Evolutionary conservation across 2,113 vertebrate species (phyloP), one percentile per base, ranked within the genome.

Genomic region (Pseudorectes ferrugineus): DNA sequence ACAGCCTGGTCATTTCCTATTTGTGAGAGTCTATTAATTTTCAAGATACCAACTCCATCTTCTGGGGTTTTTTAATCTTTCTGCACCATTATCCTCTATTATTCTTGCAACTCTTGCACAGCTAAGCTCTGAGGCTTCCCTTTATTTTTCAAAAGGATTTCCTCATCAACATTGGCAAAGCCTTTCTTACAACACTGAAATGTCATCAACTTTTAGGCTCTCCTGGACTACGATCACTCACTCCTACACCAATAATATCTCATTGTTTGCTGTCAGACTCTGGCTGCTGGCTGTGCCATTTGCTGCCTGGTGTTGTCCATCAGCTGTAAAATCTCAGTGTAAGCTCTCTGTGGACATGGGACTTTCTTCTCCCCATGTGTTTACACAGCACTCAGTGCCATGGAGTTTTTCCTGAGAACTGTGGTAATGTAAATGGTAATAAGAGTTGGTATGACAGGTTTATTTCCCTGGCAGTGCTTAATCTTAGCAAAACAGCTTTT

Each of bases 401-500:
- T 6, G 10, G 54, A 70, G 42, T 22, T 90, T 82, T 90, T 88
- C 51, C 38, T 51, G 75, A 80, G 85, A 66, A 54, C 48, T 45
- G 11, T 23, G 40, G 43, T 70, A 55, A 62, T 86, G 59, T 40
- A 86, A 94, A 91, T 55, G 43, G 81, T 91, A 73, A 46, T 76
- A 89, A 19, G n/a, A 81, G 52, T 78, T 83, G 65, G 51, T 74
- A 66, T 85, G 90, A 76, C 91, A 94, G 62, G 40, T 92, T 95
- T 88, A 85, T 84, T 93, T 92, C 85, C 58, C 52, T 85, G 78
- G 76, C 55, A 70, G 55, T 73, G 62, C 54, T 74, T 85, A 73
- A 85, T 93, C 92, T 89, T 76, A 89, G 59, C 42, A 80, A 95
- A 95, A 71, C 70, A 92, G 43, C 51, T 88, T 91, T 90, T 63